A percentile compares a stretch with the other conserved stretches of the same genome.
Conservation (phyloP, 2,113 vertebrate species). For the Ursus arctos region DNA sequence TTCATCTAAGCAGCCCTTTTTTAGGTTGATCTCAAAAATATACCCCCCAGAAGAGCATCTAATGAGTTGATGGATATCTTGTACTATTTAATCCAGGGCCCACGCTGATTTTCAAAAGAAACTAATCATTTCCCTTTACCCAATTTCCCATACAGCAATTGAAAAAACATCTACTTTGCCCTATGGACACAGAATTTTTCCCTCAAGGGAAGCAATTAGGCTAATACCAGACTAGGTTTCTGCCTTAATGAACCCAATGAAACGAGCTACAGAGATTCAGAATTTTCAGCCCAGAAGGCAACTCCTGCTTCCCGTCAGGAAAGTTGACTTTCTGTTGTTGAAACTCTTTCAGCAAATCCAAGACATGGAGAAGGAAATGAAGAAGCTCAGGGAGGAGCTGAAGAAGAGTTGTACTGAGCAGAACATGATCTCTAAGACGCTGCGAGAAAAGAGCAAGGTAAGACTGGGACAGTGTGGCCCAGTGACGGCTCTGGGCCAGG, state of each 20-base stretch:
- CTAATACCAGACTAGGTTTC: not conserved
- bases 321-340: conserved; percentile 25
- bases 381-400: conserved; percentile 70
- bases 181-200: not conserved
- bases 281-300: not conserved
- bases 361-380: conserved; percentile 77
- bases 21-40: not conserved
- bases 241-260: rapidly evolving
- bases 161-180: not conserved
- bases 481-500: rapidly evolving
- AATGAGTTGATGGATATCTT: not conserved
- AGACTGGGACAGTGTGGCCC: rapidly evolving
- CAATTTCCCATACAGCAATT: not conserved
- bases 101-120: not conserved
- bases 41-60: not conserved
- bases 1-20: not conserved
- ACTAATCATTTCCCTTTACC: not conserved
- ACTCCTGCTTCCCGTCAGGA: rapidly evolving
- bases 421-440: conserved; percentile 19
- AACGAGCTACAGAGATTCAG: rapidly evolving
- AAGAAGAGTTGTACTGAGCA: conserved; percentile 57
- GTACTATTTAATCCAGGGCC: not conserved
- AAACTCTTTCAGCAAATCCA: conserved; percentile 77
- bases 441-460: conserved; percentile 78
- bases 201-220: not conserved